These are phyloP conservation scores for Calameuta pallipes DNA, from an alignment of 2,888 invertebrate genomes.

Conservation along the genomic window DNA sequence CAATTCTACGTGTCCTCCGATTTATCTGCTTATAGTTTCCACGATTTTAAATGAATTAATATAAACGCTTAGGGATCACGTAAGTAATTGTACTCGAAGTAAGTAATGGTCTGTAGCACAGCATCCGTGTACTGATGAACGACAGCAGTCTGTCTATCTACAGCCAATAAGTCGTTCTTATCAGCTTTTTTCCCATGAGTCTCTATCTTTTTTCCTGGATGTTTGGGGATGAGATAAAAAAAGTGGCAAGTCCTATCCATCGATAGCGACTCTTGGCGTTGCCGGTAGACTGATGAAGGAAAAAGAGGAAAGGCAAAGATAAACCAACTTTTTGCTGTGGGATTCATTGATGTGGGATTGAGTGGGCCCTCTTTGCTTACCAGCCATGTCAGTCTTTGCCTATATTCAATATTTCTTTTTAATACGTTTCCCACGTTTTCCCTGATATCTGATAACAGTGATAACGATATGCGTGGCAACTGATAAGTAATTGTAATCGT, in stretches of 20 bases:
- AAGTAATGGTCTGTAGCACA: background rate
- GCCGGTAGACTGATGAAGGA: constrained; percentile 53
- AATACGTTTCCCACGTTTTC: background rate
- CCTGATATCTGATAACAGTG: background rate
- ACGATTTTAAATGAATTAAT: background rate
- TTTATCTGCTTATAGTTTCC: background rate
- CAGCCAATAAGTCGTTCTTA: constrained; percentile 51
- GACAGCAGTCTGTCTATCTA: constrained; percentile 51
- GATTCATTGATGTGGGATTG: background rate
- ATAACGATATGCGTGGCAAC: background rate
- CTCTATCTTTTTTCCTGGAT: constrained; percentile 35
- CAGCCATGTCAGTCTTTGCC: background rate
- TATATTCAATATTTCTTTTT: background rate
- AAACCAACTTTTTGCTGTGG: constrained; percentile 30
- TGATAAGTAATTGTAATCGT: background rate
- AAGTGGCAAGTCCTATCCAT: constrained; percentile 40
- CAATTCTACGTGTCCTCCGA: background rate
- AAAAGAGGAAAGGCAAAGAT: constrained; percentile 45
- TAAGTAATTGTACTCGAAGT: background rate
- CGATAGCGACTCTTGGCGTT: constrained; percentile 42
- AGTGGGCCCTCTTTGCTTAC: background rate
- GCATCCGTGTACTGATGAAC: constrained; percentile 40
- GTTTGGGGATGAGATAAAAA: constrained; percentile 26
- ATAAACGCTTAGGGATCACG: background rate
- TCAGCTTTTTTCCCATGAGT: constrained; percentile 36